Percentiles rank a stretch among this genome's conserved stretches.
phyloP scores from a whole-genome alignment of 2,888 invertebrate species.

The Temnothorax rugatulus region DNA sequence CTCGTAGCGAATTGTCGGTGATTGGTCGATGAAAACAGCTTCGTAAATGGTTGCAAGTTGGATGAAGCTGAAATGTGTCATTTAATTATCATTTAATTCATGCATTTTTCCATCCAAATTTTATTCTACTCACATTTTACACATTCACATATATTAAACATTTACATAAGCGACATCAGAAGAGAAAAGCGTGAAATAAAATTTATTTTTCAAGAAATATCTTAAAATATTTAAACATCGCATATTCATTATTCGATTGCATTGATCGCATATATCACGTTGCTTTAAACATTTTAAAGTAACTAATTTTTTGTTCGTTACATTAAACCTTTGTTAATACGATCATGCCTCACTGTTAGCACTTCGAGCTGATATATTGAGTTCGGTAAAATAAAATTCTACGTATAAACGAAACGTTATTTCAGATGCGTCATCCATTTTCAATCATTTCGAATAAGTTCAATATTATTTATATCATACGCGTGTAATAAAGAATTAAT shows the following conservation, averaged over 20 bases:
- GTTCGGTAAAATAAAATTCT: slow-evolving; percentile 1
- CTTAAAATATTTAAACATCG: background rate
- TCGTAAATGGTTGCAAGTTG: background rate
- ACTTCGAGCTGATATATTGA: background rate
- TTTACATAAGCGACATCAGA: background rate
- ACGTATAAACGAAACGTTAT: slow-evolving; percentile 12
- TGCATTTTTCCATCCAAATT: background rate
- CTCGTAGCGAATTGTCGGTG: background rate
- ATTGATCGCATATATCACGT: background rate
- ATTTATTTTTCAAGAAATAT: background rate
- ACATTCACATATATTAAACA: background rate
- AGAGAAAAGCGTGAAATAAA: background rate
- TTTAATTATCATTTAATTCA: background rate
- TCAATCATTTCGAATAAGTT: slow-evolving; percentile 14
- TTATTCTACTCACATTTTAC: background rate
- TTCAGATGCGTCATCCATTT: background rate
- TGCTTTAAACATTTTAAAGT: slow-evolving; percentile 17
- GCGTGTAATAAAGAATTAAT: background rate
- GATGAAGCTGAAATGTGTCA: background rate
- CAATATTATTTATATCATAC: slow-evolving; percentile 11
- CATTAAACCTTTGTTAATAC: slow-evolving; percentile 24
- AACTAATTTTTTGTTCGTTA: slow-evolving; percentile 9
- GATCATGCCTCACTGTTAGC: background rate
- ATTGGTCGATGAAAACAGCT: slow-evolving; percentile 23
- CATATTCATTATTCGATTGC: background rate